Percentiles rank a stretch among this genome's conserved stretches.
Conservation (phyloP, 2,888 invertebrate species). For the Dendrolimus pini region DNA sequence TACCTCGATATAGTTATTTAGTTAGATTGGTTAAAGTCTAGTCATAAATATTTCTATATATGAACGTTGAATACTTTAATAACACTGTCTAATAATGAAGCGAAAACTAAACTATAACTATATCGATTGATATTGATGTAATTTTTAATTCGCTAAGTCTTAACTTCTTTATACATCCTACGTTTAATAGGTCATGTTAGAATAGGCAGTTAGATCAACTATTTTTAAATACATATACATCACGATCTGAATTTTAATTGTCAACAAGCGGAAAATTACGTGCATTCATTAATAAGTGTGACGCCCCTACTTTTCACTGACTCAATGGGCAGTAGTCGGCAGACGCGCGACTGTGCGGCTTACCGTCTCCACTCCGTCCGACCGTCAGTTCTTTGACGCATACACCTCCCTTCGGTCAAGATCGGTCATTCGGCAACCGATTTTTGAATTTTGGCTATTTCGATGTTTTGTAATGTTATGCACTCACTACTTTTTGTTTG, state of each 20-base stretch:
- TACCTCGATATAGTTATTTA: no score
- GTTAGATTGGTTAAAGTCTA: no score
- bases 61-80: no score
- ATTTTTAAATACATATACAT: conserved; percentile 5
- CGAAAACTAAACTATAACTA: no score
- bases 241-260: conserved; percentile 39
- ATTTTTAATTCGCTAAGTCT: no score
- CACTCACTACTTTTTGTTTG: background rate
- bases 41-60: no score
- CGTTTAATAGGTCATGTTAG: no score
- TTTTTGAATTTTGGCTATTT: background rate
- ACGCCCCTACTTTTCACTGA: conserved; percentile 67
- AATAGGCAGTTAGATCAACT: no score
- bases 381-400: background rate
- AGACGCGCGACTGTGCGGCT: conserved; percentile 21
- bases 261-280: conserved; percentile 59
- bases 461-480: background rate
- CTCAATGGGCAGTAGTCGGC: conserved; percentile 31
- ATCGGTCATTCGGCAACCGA: background rate
- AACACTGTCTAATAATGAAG: no score
- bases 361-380: conserved; percentile 2
- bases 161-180: no score
- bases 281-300: conserved; percentile 36
- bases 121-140: no score
- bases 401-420: conserved; percentile 24